Evolutionary conservation across 2,797 vertebrate genomes (phyloP).

Genomic region (Labeo calbasu): DNA sequence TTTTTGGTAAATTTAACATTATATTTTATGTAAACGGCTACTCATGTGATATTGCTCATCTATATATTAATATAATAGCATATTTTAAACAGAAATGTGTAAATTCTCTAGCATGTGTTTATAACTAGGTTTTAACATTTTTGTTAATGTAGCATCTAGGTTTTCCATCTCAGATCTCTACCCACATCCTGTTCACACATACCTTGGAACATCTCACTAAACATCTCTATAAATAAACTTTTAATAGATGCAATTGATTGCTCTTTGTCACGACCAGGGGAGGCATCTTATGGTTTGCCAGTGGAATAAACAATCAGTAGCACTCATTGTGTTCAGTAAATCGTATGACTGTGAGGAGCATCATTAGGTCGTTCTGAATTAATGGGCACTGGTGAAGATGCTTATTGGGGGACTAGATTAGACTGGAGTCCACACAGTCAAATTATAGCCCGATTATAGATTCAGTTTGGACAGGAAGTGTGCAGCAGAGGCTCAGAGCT

Average conservation of each 20-base stretch:
- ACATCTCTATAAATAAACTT: constrained; percentile 23
- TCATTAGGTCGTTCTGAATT: constrained; percentile 41
- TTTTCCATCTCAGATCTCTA: constrained; percentile 6
- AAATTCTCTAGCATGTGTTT: neutral
- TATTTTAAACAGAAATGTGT: neutral
- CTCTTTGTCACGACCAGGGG: constrained; percentile 22
- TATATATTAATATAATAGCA: no score
- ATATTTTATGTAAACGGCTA: no score
- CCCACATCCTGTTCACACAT: constrained; percentile 7
- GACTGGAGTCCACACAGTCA: constrained; percentile 34
- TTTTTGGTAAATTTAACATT: no score
- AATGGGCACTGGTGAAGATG: constrained; percentile 28
- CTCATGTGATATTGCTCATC: no score
- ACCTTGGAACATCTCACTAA: constrained; percentile 13
- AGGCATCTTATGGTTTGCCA: constrained; percentile 11
- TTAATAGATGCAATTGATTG: constrained; percentile 26
- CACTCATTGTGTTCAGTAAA: constrained; percentile 28
- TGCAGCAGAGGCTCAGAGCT: constrained; percentile 30
- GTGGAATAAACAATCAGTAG: constrained; percentile 27
- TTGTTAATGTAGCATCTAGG: constrained; percentile 11
- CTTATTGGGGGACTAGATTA: constrained; percentile 45
- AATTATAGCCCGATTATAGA: constrained; percentile 49
- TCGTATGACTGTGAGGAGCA: constrained; percentile 11
- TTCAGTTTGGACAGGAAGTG: constrained; percentile 40
- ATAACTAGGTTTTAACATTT: neutral